These are phyloP conservation scores for Luffia ferchaultella DNA, from an alignment of 2,888 invertebrate genomes.

Conservation along the genomic window DNA sequence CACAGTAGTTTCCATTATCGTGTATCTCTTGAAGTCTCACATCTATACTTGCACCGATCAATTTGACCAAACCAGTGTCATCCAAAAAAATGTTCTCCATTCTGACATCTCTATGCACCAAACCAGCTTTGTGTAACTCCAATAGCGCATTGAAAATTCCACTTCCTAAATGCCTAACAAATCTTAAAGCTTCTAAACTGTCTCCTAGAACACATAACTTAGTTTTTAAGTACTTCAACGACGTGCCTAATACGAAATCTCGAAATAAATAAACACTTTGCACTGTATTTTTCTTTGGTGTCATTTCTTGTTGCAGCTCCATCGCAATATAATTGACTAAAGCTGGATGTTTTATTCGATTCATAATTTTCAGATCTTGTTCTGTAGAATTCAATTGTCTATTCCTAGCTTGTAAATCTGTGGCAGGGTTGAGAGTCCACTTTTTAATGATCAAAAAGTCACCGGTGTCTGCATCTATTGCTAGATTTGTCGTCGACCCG, in stretches of 20 bases:
- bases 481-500: conserved; percentile 78
- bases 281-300: conserved; percentile 29
- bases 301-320: conserved; percentile 67
- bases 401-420: conserved; percentile 47
- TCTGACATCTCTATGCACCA: conserved; percentile 84
- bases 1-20: conserved; percentile 41
- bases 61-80: conserved; percentile 63
- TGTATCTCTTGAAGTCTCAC: conserved; percentile 69
- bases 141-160: conserved; percentile 79
- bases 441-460: conserved; percentile 77
- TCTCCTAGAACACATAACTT: conserved; percentile 31
- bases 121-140: conserved; percentile 82
- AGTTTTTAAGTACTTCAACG: conserved; percentile 33
- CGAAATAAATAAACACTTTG: conserved; percentile 74
- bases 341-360: conserved; percentile 74
- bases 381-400: conserved; percentile 74
- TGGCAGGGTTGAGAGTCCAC: conserved; percentile 69
- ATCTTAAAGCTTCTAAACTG: conserved; percentile 31
- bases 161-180: conserved; percentile 71
- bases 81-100: conserved; percentile 79
- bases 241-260: conserved; percentile 68
- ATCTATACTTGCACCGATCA: conserved; percentile 77
- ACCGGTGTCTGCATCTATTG: conserved; percentile 78
- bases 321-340: conserved; percentile 81
- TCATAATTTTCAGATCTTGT: conserved; percentile 78